Percentiles rank a stretch among this genome's conserved stretches.
phyloP scores from a whole-genome alignment of 2,888 invertebrate species.

The Teinopalpus imperialis region DNA sequence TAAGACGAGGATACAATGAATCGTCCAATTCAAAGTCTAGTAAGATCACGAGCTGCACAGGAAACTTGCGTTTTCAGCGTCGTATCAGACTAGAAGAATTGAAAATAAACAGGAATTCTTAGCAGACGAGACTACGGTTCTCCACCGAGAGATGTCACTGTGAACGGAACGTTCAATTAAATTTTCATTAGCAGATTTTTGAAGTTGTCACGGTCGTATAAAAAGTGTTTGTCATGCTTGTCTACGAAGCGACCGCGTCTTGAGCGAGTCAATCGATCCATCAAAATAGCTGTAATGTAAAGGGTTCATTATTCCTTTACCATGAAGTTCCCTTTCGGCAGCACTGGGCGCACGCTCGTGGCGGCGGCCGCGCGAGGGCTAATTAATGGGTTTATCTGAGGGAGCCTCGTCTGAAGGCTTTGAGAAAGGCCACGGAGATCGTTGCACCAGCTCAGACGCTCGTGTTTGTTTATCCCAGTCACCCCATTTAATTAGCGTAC shows the following conservation, averaged over 20 bases:
- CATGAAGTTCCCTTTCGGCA: slow-evolving; percentile 1
- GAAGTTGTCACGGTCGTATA: neutral
- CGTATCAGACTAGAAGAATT: too few relatives aligned
- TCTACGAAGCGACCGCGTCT: too few relatives aligned
- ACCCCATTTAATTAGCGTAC: slow-evolving; percentile 55
- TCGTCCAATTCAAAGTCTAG: too few relatives aligned
- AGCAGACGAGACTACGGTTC: too few relatives aligned
- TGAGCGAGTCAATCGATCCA: neutral
- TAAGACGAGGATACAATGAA: too few relatives aligned
- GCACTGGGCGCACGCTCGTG: neutral
- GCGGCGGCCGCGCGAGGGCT: neutral
- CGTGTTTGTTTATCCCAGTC: slow-evolving; percentile 59
- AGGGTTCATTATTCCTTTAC: neutral
- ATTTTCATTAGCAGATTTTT: too few relatives aligned
- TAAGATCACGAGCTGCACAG: too few relatives aligned
- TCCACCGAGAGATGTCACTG: too few relatives aligned
- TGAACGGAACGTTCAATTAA: too few relatives aligned
- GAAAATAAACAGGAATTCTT: too few relatives aligned
- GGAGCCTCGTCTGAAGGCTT: neutral
- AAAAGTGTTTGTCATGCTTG: neutral
- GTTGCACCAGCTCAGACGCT: slow-evolving; percentile 25
- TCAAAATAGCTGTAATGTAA: neutral
- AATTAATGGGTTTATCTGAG: slow-evolving; percentile 15
- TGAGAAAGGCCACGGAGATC: slow-evolving; percentile 11
- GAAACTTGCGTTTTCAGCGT: too few relatives aligned